phyloP scores from a whole-genome alignment of 2,797 vertebrate genomes.

The Knipowitschia caucasica region DNA sequence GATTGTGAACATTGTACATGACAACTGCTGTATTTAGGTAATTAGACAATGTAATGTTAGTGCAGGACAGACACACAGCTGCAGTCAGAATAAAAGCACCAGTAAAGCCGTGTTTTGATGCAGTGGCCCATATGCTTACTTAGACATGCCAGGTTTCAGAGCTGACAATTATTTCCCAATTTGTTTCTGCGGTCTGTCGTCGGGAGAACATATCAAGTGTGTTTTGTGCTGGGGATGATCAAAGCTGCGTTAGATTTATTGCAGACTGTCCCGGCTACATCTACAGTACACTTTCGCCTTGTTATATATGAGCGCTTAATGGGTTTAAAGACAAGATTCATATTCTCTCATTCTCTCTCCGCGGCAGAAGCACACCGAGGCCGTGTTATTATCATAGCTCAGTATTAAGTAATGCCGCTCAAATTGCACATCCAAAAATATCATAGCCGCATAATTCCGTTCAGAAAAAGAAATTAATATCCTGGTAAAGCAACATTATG shows the following conservation, averaged over 20 bases:
- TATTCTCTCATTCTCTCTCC: slow-evolving; percentile 5
- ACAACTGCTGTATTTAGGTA: too few relatives aligned
- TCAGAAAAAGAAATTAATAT: slow-evolving; percentile 42
- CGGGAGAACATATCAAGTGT: slow-evolving; percentile 3
- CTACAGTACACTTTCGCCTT: slow-evolving; percentile 18
- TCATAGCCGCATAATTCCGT: slow-evolving; percentile 42
- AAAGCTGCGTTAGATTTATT: slow-evolving; percentile 35
- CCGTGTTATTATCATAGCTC: slow-evolving; percentile 33
- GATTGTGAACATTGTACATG: too few relatives aligned
- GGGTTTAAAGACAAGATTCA: slow-evolving; percentile 18
- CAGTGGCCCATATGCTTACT: not conserved
- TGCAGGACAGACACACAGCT: too few relatives aligned
- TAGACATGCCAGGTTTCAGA: slow-evolving; percentile 15
- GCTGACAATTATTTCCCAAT: slow-evolving; percentile 25
- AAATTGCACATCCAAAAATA: slow-evolving; percentile 54
- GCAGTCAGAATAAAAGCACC: too few relatives aligned
- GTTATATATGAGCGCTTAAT: slow-evolving; percentile 17
- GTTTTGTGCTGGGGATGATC: slow-evolving; percentile 17
- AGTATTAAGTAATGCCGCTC: slow-evolving; percentile 48
- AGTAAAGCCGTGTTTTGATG: too few relatives aligned
- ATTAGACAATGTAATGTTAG: too few relatives aligned
- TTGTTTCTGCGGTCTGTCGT: slow-evolving; percentile 25
- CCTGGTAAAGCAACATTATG: slow-evolving; percentile 24
- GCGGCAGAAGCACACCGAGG: slow-evolving; percentile 14
- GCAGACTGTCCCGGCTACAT: slow-evolving; percentile 5